Evolutionary conservation across 2,888 invertebrate species (phyloP).

Genomic region (Mythimna lalbum): DNA sequence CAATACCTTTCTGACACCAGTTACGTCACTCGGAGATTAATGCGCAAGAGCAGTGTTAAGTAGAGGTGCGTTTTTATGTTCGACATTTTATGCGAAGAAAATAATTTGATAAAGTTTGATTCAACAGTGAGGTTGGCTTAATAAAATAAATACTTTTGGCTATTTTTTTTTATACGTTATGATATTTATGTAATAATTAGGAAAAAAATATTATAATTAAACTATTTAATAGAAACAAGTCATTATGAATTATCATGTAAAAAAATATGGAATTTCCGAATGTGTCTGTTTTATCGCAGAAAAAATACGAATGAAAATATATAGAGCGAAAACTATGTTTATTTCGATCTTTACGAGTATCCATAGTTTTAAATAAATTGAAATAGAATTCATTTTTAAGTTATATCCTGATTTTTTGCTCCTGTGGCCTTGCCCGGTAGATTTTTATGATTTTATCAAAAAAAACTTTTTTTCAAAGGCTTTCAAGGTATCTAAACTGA

Average conservation of each 20-base stretch:
- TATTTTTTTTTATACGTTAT: no score
- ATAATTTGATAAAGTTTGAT: not conserved
- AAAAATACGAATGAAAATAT: no score
- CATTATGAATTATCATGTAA: not conserved
- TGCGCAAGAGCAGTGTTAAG: slow-evolving; percentile 28
- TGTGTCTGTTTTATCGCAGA: not conserved
- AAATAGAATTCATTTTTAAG: not conserved
- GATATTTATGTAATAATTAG: no score
- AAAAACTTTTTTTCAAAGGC: not conserved
- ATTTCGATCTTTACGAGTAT: not conserved
- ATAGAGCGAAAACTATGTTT: not conserved
- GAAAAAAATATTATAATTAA: no score
- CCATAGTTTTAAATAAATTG: not conserved
- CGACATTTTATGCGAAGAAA: not conserved
- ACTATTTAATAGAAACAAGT: no score
- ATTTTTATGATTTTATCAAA: not conserved
- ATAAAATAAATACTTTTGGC: not conserved
- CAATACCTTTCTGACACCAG: slow-evolving; percentile 48
- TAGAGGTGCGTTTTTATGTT: not conserved
- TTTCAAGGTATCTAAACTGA: not conserved
- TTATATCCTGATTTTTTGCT: not conserved
- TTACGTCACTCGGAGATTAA: slow-evolving; percentile 44
- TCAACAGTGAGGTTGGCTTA: not conserved
- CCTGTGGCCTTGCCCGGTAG: not conserved
- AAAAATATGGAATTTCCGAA: not conserved